These are phyloP conservation scores for Macropis europaea DNA, from an alignment of 2,888 invertebrate genomes.

Conservation along the genomic window DNA sequence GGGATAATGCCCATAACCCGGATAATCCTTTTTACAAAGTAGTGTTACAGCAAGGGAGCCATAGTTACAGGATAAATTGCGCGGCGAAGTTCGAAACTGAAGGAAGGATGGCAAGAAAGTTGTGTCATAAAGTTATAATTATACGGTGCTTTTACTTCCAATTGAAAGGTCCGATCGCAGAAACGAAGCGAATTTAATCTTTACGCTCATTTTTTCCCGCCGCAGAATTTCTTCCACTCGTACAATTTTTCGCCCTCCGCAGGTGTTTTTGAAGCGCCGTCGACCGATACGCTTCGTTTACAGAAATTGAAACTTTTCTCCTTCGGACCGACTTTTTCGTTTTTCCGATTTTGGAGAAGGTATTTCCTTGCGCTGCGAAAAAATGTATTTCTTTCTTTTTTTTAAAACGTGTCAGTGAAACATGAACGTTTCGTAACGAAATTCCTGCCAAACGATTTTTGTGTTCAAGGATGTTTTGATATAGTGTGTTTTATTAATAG, in stretches of 20 bases:
- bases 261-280: not conserved
- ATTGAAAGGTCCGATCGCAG: conserved; percentile 1
- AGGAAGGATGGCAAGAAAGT: not conserved
- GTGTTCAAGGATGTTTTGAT: too few species aligned
- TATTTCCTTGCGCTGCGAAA: too few species aligned
- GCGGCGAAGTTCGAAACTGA: conserved; percentile 1
- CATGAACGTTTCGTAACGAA: conserved; percentile 9
- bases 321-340: too few species aligned
- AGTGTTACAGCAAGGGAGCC: not conserved
- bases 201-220: not conserved
- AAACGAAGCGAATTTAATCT: not conserved
- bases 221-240: not conserved
- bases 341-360: not conserved
- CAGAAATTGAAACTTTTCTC: too few species aligned
- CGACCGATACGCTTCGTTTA: too few species aligned
- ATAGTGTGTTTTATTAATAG: too few species aligned
- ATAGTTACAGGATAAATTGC: conserved; percentile 21
- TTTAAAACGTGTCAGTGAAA: not conserved
- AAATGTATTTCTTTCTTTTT: not conserved
- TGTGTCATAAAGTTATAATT: not conserved
- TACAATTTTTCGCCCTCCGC: not conserved
- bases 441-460: conserved; percentile 39
- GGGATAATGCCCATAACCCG: conserved; percentile 1
- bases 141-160: not conserved
- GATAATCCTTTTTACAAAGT: conserved; percentile 16